phyloP scores from a whole-genome alignment of 2,888 invertebrate species.

The Timema cristinae region DNA sequence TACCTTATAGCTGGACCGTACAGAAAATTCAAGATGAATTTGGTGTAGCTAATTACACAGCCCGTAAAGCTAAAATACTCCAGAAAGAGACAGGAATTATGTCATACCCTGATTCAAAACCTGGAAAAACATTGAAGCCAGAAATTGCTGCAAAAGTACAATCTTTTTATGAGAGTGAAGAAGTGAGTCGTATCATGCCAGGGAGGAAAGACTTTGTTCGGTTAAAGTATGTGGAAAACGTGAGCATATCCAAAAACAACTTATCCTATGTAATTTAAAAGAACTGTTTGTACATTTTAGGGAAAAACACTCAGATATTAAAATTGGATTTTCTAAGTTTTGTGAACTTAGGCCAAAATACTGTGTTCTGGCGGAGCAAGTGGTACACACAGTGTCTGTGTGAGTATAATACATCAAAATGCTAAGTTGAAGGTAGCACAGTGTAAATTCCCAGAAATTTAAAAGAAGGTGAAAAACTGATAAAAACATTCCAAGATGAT shows the following conservation, averaged over 20 bases:
- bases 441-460: no score
- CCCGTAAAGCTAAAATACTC: not conserved
- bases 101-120: not conserved
- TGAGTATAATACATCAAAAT: no score
- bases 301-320: not conserved
- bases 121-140: constrained; percentile 11
- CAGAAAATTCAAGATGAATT: constrained; percentile 13
- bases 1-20: not conserved
- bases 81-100: not conserved
- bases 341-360: not conserved
- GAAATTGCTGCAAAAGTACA: not conserved
- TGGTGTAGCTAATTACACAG: constrained; percentile 3
- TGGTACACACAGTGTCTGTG: no score
- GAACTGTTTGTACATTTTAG: not conserved
- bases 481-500: no score
- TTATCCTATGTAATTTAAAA: not conserved
- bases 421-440: no score
- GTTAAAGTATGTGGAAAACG: not conserved
- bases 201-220: constrained; percentile 2
- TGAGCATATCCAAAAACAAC: not conserved
- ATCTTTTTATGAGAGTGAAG: not conserved
- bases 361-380: not conserved
- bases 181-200: not conserved
- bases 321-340: constrained; percentile 3
- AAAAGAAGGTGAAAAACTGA: no score